phyloP scores from a whole-genome alignment of 2,797 vertebrate genomes.

The Sarcophilus harrisii region DNA sequence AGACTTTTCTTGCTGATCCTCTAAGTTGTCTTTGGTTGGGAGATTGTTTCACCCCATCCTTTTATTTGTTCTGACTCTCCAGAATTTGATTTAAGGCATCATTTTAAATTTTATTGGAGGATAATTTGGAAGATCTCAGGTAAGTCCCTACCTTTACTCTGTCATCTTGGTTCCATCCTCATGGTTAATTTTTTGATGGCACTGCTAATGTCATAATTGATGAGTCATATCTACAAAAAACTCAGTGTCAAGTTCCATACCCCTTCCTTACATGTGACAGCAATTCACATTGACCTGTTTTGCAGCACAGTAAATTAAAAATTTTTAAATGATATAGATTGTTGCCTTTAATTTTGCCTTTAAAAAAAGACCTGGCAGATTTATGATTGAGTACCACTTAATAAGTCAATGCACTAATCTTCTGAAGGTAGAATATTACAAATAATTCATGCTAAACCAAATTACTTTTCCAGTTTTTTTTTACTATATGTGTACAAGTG shows the following conservation, averaged over 20 bases:
- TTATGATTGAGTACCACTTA: slow-evolving; percentile 70
- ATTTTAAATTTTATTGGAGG: not conserved
- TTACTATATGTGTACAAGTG: slow-evolving; percentile 14
- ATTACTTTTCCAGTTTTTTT: slow-evolving; percentile 62
- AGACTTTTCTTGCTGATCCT: not conserved
- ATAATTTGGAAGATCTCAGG: not conserved
- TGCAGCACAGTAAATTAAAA: not conserved
- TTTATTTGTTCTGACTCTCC: not conserved
- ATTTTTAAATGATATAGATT: not conserved
- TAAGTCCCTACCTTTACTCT: not conserved
- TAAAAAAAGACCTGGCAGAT: slow-evolving; percentile 14
- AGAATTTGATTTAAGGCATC: not conserved
- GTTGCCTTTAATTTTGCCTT: not conserved
- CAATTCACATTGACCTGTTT: not conserved
- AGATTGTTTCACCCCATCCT: not conserved
- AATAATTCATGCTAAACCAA: slow-evolving; percentile 63
- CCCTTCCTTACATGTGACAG: not conserved
- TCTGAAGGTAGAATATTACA: slow-evolving; percentile 64
- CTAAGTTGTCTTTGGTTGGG: not conserved
- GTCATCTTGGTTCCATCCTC: not conserved
- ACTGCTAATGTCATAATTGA: not conserved
- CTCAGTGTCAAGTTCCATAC: not conserved
- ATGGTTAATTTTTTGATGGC: not conserved
- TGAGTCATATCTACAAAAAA: not conserved
- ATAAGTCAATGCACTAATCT: slow-evolving; percentile 72